Percentiles rank a stretch among this genome's conserved stretches.
These are phyloP conservation scores for Papilio polyxenes DNA, from an alignment of 1,140 invertebrate species.

Conservation along the genomic window DNA sequence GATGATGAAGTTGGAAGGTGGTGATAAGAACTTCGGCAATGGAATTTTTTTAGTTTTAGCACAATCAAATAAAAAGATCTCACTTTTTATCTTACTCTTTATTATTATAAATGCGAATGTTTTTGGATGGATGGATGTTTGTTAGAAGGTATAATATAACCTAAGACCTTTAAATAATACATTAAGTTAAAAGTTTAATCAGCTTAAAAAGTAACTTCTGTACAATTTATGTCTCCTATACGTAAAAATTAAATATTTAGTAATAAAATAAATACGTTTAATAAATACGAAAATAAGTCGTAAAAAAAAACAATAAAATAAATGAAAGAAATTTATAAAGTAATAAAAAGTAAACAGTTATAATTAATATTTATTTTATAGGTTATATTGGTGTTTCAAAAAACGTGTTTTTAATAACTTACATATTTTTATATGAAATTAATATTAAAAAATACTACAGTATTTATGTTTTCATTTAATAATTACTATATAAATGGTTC, in stretches of 20 bases:
- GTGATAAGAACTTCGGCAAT: too few relatives aligned
- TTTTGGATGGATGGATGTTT: too few relatives aligned
- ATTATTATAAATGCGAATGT: too few relatives aligned
- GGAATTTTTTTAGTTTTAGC: too few relatives aligned
- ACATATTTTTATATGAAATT: background rate
- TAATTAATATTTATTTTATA: constrained; percentile 16
- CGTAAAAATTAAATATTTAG: background rate
- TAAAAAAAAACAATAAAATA: constrained; percentile 15
- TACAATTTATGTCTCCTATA: background rate
- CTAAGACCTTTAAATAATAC: too few relatives aligned
- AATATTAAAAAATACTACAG: background rate
- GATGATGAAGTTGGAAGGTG: too few relatives aligned
- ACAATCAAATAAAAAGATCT: too few relatives aligned
- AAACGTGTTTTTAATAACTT: constrained; percentile 8
- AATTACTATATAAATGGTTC: background rate
- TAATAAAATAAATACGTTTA: background rate
- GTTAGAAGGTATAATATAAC: too few relatives aligned
- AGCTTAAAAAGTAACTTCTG: background rate
- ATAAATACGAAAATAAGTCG: background rate
- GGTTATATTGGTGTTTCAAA: background rate
- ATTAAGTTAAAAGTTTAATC: too few relatives aligned
- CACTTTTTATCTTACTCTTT: too few relatives aligned
- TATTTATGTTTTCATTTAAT: background rate
- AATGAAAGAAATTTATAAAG: background rate
- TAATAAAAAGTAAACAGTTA: background rate